phyloP scores from a whole-genome alignment of 2,797 vertebrate genomes.

The Dipus sagitta region DNA sequence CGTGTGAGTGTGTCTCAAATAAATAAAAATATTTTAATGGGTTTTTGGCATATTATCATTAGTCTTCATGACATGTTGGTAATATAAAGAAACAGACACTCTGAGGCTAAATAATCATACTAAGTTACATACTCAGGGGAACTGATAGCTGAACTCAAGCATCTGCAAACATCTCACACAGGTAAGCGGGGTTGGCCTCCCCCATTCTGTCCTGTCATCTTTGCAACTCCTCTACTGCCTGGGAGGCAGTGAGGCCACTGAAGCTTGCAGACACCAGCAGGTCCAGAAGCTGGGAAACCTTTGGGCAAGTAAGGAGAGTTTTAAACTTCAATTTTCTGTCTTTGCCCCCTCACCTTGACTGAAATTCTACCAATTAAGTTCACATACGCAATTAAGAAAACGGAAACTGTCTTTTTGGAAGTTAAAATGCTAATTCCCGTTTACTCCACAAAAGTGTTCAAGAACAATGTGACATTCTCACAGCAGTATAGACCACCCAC shows the following conservation, averaged over 20 bases:
- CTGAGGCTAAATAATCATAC: neutral
- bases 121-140: neutral
- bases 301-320: neutral
- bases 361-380: constrained; percentile 27
- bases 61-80: neutral
- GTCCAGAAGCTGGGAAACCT: neutral
- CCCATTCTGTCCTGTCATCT: neutral
- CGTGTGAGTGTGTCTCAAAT: too few species aligned
- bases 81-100: neutral
- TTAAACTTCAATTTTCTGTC: neutral
- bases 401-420: neutral
- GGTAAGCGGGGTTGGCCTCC: rapidly evolving
- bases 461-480: neutral
- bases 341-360: neutral
- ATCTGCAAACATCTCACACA: neutral
- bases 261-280: neutral
- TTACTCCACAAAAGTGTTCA: neutral
- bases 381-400: neutral
- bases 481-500: neutral
- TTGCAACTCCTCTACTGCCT: neutral
- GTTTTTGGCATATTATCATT: neutral
- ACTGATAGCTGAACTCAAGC: neutral
- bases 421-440: neutral
- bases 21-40: too few species aligned
- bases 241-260: neutral